Conservation (phyloP, 1,140 invertebrate genomes). For the Euwallacea similis region DNA sequence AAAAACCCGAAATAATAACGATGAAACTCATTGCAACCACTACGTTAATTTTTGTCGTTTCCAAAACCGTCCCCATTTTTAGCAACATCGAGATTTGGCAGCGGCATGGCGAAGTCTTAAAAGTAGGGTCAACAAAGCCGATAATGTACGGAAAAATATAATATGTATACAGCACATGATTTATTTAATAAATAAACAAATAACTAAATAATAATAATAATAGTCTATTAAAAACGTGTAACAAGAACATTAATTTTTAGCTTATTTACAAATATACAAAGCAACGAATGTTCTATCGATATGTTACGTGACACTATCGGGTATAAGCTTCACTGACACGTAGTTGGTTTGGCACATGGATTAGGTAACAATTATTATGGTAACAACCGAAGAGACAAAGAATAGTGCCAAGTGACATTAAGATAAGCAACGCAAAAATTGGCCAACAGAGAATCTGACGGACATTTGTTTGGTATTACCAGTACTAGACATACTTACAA, state of each 20-base stretch:
- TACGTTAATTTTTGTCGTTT: no score
- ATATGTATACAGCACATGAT: no score
- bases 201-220: constrained; percentile 25
- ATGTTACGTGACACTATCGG: constrained; percentile 51
- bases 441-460: constrained; percentile 43
- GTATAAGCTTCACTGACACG: constrained; percentile 24
- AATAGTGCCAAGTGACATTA: constrained; percentile 50
- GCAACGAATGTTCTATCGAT: constrained; percentile 46
- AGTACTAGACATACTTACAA: background rate
- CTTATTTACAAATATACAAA: constrained; percentile 53
- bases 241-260: constrained; percentile 41
- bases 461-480: constrained; percentile 35
- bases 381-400: background rate
- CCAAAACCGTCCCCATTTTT: constrained; percentile 2
- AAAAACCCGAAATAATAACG: background rate
- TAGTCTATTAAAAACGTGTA: constrained; percentile 30
- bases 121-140: constrained; percentile 9
- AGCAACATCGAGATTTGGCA: constrained; percentile 30
- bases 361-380: background rate
- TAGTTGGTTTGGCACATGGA: constrained; percentile 39
- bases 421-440: constrained; percentile 29
- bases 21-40: no score
- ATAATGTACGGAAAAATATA: background rate
- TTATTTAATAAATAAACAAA: background rate
- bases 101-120: constrained; percentile 30